Percentiles rank a stretch among this genome's conserved stretches.
Evolutionary conservation across 1,140 invertebrate genomes (phyloP).

Genomic region (Atopsyche davidsoni): DNA sequence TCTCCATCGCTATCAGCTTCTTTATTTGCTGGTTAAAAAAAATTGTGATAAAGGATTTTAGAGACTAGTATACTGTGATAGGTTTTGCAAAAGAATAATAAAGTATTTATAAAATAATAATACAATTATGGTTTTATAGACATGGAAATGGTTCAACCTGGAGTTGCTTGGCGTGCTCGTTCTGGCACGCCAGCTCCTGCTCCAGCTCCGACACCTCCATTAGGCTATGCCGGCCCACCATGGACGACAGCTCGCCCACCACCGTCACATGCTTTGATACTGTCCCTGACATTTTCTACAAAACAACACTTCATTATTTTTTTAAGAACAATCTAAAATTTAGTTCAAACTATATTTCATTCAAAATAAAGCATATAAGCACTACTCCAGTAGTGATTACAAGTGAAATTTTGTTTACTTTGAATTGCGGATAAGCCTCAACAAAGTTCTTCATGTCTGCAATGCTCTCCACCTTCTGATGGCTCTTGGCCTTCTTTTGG

Average conservation of each 20-base stretch:
- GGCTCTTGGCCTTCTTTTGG: constrained; percentile 90
- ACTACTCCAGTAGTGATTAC: neutral
- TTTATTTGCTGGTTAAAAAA: constrained; percentile 59
- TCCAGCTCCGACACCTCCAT: constrained; percentile 94
- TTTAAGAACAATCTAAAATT: neutral
- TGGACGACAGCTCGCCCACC: constrained; percentile 86
- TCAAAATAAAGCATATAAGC: too few relatives aligned
- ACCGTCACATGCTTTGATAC: constrained; percentile 96
- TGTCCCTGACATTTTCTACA: constrained; percentile 93
- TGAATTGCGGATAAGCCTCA: constrained; percentile 97
- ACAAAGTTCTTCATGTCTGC: constrained; percentile 99
- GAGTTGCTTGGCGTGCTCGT: constrained; percentile 83
- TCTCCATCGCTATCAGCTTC: constrained; percentile 61
- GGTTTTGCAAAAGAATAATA: too few relatives aligned
- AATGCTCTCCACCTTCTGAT: constrained; percentile 97
- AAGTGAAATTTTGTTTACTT: constrained; percentile 44
- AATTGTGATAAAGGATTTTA: constrained; percentile 1
- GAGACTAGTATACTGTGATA: too few relatives aligned
- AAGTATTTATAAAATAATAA: neutral
- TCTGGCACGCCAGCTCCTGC: constrained; percentile 91
- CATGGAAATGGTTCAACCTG: constrained; percentile 47
- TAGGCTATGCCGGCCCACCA: constrained; percentile 73
- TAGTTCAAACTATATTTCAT: too few relatives aligned
- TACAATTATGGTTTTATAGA: neutral
- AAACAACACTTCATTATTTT: constrained; percentile 16